A percentile compares a stretch with the other conserved stretches of the same genome.
Conservation (phyloP, 2,113 vertebrate genomes). For the Harpagus bidentatus region DNA sequence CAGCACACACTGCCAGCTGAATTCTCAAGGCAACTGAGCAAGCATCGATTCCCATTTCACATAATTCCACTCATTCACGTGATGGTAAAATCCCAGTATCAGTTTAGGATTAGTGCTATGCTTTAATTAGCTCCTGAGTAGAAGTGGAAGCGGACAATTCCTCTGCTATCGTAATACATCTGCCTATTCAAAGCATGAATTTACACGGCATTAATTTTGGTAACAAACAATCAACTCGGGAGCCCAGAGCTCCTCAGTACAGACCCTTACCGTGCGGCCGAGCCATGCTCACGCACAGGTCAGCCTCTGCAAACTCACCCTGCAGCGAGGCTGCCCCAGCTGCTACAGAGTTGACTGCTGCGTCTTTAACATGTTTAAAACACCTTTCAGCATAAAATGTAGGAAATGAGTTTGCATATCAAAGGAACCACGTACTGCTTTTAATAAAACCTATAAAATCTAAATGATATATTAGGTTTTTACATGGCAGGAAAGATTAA, state of each 20-base stretch:
- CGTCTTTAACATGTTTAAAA: not conserved
- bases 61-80: not conserved
- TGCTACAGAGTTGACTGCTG: not conserved
- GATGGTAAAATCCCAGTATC: not conserved
- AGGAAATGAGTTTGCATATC: not conserved
- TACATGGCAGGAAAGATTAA: not conserved
- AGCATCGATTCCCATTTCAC: not conserved
- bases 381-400: not conserved
- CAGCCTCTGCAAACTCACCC: not conserved
- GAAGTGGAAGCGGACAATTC: not conserved
- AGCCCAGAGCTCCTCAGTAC: not conserved
- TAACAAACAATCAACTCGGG: not conserved
- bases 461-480: not conserved
- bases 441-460: not conserved
- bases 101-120: not conserved
- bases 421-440: not conserved
- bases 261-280: not conserved
- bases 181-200: not conserved
- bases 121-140: not conserved
- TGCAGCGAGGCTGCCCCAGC: not conserved
- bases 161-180: not conserved
- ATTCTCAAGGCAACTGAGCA: not conserved
- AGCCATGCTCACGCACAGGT: fast-evolving
- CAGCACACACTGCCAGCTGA: not conserved
- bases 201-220: not conserved